Evolutionary conservation across 2,797 vertebrate genomes (phyloP).

Genomic region (Etheostoma nigrum): DNA sequence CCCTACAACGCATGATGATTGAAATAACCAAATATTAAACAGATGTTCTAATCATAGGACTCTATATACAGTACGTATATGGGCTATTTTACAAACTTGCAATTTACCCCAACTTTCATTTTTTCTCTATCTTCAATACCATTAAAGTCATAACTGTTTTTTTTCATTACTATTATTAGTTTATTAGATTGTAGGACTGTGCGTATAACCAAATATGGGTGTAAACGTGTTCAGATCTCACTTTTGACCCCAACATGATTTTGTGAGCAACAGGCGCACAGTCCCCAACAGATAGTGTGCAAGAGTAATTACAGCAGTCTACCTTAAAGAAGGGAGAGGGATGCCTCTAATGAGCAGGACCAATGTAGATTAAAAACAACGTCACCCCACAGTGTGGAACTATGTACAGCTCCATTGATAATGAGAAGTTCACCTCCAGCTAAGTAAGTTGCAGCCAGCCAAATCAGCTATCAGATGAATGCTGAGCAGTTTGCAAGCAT

Average conservation of each 20-base stretch:
- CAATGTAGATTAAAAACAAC: slow-evolving; percentile 62
- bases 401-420: slow-evolving; percentile 50
- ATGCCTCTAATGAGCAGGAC: slow-evolving; percentile 58
- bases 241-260: slow-evolving; percentile 15
- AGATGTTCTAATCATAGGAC: slow-evolving; percentile 1
- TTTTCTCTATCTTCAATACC: background rate
- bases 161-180: background rate
- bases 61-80: background rate
- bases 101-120: background rate
- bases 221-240: slow-evolving; percentile 8
- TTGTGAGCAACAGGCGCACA: slow-evolving; percentile 30
- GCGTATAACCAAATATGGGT: slow-evolving; percentile 1
- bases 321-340: slow-evolving; percentile 45
- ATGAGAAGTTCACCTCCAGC: slow-evolving; percentile 70
- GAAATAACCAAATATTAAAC: slow-evolving; percentile 27
- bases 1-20: slow-evolving; percentile 15
- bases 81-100: background rate
- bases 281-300: slow-evolving; percentile 51
- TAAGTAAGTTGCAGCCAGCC: slow-evolving; percentile 58
- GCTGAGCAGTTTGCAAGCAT: slow-evolving; percentile 51
- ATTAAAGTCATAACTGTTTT: background rate
- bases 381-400: slow-evolving; percentile 24
- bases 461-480: slow-evolving; percentile 67
- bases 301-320: slow-evolving; percentile 63
- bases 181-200: background rate